Conservation (phyloP, 1,140 invertebrate genomes). For the Ceratosolen fusciceps region DNA sequence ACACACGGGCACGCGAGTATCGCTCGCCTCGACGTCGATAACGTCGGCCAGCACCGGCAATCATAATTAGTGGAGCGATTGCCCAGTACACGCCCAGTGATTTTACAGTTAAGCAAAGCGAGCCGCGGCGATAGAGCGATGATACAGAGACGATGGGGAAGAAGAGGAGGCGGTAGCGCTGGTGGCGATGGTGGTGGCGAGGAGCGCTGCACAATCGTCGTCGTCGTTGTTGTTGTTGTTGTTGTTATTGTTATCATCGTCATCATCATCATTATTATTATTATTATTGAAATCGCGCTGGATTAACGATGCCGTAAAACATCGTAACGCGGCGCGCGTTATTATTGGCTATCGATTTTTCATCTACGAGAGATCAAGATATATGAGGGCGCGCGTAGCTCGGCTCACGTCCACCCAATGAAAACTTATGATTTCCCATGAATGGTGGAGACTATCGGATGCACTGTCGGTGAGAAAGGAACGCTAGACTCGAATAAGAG, state of each 20-base stretch:
- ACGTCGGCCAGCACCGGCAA: background rate
- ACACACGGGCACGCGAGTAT: slow-evolving; percentile 17
- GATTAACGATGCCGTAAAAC: background rate
- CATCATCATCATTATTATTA: too few species aligned
- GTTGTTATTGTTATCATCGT: too few species aligned
- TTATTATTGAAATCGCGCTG: too few species aligned
- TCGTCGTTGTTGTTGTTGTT: too few species aligned
- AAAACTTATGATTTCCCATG: too few species aligned
- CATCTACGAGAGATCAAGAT: background rate
- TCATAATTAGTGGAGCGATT: slow-evolving; percentile 20
- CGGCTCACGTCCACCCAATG: too few species aligned
- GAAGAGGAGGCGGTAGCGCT: background rate
- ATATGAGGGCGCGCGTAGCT: too few species aligned
- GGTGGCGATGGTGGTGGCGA: background rate
- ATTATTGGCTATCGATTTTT: background rate
- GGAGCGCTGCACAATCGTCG: too few species aligned
- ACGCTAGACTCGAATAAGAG: background rate
- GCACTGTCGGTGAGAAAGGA: too few species aligned
- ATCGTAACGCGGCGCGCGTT: too few species aligned
- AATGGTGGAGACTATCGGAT: too few species aligned
- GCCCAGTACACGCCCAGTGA: background rate
- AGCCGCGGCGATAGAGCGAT: background rate
- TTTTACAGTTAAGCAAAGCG: slow-evolving; percentile 34
- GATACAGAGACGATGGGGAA: background rate
- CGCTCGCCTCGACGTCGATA: slow-evolving; percentile 20